Evolutionary conservation across 1,140 invertebrate species (phyloP), one percentile per base, ranked within the genome.

Genomic region (Drosophila grimshawi): DNA sequence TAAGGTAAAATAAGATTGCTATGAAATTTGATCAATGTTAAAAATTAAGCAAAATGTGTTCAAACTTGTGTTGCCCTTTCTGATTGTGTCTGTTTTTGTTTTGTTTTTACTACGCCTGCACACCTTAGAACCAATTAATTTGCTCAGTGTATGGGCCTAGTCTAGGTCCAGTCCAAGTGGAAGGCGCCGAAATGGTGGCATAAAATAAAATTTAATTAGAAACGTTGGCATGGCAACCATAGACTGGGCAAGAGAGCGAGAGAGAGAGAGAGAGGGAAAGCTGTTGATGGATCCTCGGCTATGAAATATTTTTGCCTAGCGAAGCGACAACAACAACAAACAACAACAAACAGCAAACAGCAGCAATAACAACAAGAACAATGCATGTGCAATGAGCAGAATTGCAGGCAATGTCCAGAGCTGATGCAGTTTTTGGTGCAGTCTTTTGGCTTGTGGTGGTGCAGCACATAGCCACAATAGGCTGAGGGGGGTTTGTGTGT

Each of bases 171-270:
- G 71, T 45, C 53, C 52, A 64, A 64, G 68, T 76, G 71, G 79
- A 89, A 89, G 80, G 85, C 86, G 80, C 81, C 80, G 72, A 89
- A 89, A 85, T 89, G 85, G 85, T 89, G 85, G 85, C 80, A 89
- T 89, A 89, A 89, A 88, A 89, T 89, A 89, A 89, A 89, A 89
- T 89, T 89, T 89, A 89, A 89, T 89, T 89, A 89, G 85, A 90
- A 89, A 89, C 86, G 85, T 89, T 81, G 66, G 78, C 78, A 80
- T 76, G 81, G 80, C 7, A 60, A 11, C 76, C 49, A 71, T 55
- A 35, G 59, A 30, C 7, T 6, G 4, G 27, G 0, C 1, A 29
- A 45, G 5, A 7, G 30, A 27, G 41, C 4, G 41, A 8, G 46
- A 29, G 41, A 29, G 8, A 7, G 8, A n/a, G 19, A 8, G 57